A percentile compares a stretch with the other conserved stretches of the same genome.
These are phyloP conservation scores for Neolamprologus longior DNA, from an alignment of 2,113 vertebrate genomes.

Conservation along the genomic window DNA sequence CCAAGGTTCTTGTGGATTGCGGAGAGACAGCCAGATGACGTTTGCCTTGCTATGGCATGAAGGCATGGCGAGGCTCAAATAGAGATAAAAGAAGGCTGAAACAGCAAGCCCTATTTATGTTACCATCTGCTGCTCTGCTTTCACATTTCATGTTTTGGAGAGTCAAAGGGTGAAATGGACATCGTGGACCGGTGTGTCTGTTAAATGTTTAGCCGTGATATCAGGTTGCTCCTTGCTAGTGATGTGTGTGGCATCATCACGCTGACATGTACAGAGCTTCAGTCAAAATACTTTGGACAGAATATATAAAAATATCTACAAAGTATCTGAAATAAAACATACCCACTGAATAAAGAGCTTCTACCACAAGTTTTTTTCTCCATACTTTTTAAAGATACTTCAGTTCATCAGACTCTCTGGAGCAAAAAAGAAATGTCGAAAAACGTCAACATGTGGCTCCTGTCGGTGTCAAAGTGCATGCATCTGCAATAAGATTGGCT, in stretches of 20 bases:
- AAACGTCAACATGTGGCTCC: not conserved
- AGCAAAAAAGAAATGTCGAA: not conserved
- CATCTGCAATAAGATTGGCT: not conserved
- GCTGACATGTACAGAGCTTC: not conserved
- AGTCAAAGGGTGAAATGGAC: not conserved
- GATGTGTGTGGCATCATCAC: not conserved
- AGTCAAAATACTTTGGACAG: not conserved
- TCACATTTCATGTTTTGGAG: not conserved
- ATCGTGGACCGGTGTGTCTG: not conserved
- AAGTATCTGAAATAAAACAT: not conserved
- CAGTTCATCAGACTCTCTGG: not conserved
- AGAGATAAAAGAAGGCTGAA: not conserved
- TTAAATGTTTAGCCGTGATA: not conserved
- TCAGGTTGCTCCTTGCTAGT: not conserved
- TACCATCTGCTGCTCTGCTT: not conserved
- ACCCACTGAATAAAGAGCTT: not conserved
- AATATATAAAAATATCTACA: not conserved
- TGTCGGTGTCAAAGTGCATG: not conserved
- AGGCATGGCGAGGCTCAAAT: not conserved
- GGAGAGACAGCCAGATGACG: not conserved
- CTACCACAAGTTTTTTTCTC: not conserved
- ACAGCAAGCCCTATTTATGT: not conserved
- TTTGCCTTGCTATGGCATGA: not conserved
- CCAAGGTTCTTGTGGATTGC: not conserved
- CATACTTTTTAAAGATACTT: not conserved